Evolutionary conservation across 2,113 vertebrate genomes (phyloP).

Genomic region (Pollimyrus isidori): DNA sequence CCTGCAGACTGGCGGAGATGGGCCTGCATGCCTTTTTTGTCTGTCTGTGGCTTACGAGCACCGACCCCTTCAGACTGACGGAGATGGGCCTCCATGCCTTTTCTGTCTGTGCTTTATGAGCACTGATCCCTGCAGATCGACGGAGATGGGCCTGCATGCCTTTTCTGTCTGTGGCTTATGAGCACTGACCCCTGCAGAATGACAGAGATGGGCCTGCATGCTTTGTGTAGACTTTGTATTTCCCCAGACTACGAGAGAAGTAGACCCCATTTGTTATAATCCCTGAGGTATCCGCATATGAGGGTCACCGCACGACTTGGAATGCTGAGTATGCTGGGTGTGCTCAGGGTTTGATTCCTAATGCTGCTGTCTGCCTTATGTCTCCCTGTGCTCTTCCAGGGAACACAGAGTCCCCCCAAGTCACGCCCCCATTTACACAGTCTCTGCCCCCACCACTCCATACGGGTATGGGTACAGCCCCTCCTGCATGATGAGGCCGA

Average conservation of each 20-base stretch:
- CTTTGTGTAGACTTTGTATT: slow-evolving; percentile 4
- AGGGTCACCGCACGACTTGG: neutral
- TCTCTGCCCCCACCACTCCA: slow-evolving; percentile 55
- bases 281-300: neutral
- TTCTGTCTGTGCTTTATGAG: neutral
- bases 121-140: neutral
- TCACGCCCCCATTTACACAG: slow-evolving; percentile 59
- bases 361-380: slow-evolving; percentile 34
- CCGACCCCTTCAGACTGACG: neutral
- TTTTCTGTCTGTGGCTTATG: neutral
- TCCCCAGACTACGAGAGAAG: neutral
- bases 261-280: neutral
- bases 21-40: slow-evolving; percentile 26
- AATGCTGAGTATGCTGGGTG: slow-evolving; percentile 6
- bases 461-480: slow-evolving; percentile 70
- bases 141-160: neutral
- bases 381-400: slow-evolving; percentile 64
- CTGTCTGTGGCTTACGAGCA: neutral
- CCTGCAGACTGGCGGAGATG: neutral
- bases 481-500: neutral
- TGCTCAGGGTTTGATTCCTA: slow-evolving; percentile 17
- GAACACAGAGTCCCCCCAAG: slow-evolving; percentile 56
- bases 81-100: neutral
- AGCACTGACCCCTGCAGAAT: neutral
- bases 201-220: slow-evolving; percentile 21